These are phyloP conservation scores for Callimico goeldii DNA, from an alignment of 2,797 vertebrate species.

Conservation along the genomic window DNA sequence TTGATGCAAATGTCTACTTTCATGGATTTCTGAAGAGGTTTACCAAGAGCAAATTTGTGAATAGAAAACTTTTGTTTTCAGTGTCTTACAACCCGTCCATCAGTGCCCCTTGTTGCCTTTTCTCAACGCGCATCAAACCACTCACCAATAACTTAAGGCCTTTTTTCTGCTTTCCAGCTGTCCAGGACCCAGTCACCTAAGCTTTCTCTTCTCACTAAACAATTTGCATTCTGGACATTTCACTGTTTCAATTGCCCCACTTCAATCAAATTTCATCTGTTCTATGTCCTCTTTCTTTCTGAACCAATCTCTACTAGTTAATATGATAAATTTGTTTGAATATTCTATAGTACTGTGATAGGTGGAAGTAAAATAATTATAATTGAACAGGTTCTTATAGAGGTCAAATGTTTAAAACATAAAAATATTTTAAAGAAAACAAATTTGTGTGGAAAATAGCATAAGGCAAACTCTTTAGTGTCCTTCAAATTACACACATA, in stretches of 20 bases:
- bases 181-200: not conserved
- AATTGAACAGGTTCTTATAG: not conserved
- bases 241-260: not conserved
- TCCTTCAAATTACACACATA: not conserved
- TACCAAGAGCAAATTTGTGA: conserved; percentile 8
- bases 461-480: not conserved
- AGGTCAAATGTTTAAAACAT: not conserved
- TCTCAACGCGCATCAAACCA: not conserved
- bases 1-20: conserved; percentile 45
- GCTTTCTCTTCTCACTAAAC: not conserved
- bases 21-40: conserved; percentile 4
- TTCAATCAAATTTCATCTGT: not conserved
- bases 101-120: not conserved
- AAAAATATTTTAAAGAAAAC: not conserved
- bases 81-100: not conserved
- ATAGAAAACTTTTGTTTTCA: conserved; percentile 28
- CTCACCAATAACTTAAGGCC: conserved; percentile 3
- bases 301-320: not conserved
- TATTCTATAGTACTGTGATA: not conserved
- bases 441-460: not conserved
- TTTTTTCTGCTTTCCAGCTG: not conserved
- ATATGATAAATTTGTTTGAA: not conserved
- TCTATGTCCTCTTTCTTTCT: not conserved
- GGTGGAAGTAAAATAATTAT: not conserved
- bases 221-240: not conserved